Base-by-base conservation (phyloP, 2,797 vertebrate genomes). In the Sebastolobus altivelis region DNA sequence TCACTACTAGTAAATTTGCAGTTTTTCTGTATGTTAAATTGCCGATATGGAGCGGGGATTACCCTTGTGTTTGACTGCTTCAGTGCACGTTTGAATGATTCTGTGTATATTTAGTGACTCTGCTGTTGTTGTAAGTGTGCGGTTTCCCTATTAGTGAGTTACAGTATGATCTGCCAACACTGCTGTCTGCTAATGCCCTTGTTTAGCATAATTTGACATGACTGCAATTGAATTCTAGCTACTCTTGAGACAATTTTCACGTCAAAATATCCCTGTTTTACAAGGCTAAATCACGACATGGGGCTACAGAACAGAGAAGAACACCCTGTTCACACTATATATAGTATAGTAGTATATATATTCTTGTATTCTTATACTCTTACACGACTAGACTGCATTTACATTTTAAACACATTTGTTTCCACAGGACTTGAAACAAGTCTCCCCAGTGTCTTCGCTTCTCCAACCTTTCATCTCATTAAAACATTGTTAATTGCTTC, bases 401-500 rank as follows among this genome's bases (percentile, higher is more conserved):
- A 55, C 14, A 68, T n/a, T 18, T 65, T 56, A 18, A 46, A 61
- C 33, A 31, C 29, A n/a, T 65, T 29, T 55, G 4, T 68, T 80
- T 72, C 56, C 56, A 46, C 1, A 9, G 72, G 55, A 62, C 20
- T 16, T 16, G 46, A 49, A 46, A 25, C 14, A 62, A 59, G 25
- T 60, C 12, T 49, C 13, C 3, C 2, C 37, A 31, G 8, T 16
- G 10, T 61, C 6, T 60, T 68, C 40, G 14, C 56, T 7, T 61
- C 35, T 78, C n/a, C n/a, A 20, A 35, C 7, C 14, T 73, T 75
- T 69, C 31, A 40, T 70, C 18, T 49, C 22, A 31, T 25, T 78
- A 37, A 75, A 84, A 71, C 60, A 16, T 49, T 29, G 20, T 49
- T 88, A 75, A 85, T 85, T 87, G 59, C 66, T 70, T 72, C 66